Base-by-base conservation (phyloP, 2,888 invertebrate species). In the Dynastes hyllus region DNA sequence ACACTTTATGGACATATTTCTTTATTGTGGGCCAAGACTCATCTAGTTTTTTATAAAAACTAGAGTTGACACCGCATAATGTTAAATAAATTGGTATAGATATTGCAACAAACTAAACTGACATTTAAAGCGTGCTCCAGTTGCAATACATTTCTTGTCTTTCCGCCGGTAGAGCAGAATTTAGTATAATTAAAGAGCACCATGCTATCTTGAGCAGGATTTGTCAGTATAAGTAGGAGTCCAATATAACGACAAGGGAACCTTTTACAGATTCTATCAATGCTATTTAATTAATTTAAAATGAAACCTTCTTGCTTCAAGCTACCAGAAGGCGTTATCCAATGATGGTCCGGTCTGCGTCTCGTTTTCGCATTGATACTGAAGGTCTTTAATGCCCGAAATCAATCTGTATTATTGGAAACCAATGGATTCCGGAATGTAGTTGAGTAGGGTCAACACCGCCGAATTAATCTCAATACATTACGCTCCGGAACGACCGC, bases 401-500 rank as follows among this genome's bases (percentile, higher is more conserved):
- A 71, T 71, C 71, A 71, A 71, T 71, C 71, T 71, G 71, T 58
- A 55, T 71, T 71, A 71, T 71, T 71, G 71, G 71, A 58, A 71
- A 71, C 71, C 71, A 58, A 71, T 71, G 71, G 71, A 58, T 71
- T 22, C 53, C 55, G 71, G 55, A 55, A 71, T 58, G 71, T 71
- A 71, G 53, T 71, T 71, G 71, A 71, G 55, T 50, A 71, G 71
- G 71, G 71, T 71, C 71, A 71, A 71, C 71, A 71, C 71, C 37
- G 71, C 71, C 37, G 71, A 71, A 71, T 71, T 71, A 71, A 71
- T 71, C 71, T 71, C 71, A 71, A 71, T 71, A 71, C 71, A 71
- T 71, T 71, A 71, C 55, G 45, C 9, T 45, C 11, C 11, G 71
- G 50, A 58, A 58, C 71, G 55, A 71, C 11, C 71, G 53, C 5